Conservation (phyloP, 2,888 invertebrate genomes). For the Diaprepes abbreviatus region DNA sequence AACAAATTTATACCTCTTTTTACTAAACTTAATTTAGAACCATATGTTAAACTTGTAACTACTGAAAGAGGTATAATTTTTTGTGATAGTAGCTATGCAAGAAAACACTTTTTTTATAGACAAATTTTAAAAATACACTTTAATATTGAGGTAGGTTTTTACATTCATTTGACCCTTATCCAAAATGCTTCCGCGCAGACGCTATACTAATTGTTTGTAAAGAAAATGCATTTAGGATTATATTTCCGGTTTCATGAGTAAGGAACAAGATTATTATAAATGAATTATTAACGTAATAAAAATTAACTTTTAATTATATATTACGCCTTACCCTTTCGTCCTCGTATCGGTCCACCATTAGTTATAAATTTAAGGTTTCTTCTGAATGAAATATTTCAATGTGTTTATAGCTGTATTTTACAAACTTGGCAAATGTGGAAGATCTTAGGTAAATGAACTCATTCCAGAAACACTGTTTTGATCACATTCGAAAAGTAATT, state of each 20-base stretch:
- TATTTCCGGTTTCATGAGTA: background rate
- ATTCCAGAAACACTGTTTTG: background rate
- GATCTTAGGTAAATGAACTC: conserved; percentile 14
- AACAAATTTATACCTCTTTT: no score
- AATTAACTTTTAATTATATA: background rate
- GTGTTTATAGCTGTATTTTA: background rate
- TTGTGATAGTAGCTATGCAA: no score
- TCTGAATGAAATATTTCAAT: background rate
- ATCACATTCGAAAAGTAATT: conserved; percentile 3
- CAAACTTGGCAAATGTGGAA: conserved; percentile 26
- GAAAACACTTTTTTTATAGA: no score
- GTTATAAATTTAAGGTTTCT: background rate
- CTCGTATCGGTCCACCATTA: conserved; percentile 39
- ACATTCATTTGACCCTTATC: background rate
- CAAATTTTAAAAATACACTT: no score
- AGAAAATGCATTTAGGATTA: background rate
- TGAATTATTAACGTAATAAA: background rate
- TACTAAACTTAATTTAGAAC: no score
- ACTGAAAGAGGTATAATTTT: no score
- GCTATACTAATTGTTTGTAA: background rate
- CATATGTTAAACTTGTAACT: no score
- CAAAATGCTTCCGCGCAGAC: background rate
- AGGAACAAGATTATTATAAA: background rate
- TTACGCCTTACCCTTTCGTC: conserved; percentile 26
- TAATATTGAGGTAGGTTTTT: background rate